Percentiles rank a stretch among this genome's conserved stretches.
Conservation (phyloP, 2,113 vertebrate genomes). For the Mesoclemmys tuberculata region DNA sequence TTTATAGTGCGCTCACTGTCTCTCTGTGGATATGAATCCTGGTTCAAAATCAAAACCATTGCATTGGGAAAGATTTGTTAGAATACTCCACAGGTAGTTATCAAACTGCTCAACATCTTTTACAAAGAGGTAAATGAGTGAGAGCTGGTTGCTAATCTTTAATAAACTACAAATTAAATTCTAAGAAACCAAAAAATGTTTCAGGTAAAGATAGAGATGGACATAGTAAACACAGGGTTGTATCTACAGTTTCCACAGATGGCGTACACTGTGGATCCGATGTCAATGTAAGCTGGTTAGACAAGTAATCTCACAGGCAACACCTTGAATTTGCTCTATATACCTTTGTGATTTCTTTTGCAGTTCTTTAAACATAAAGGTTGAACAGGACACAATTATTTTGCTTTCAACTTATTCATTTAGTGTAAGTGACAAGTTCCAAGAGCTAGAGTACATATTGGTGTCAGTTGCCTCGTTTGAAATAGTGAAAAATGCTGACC, state of each 20-base stretch:
- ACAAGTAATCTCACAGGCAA: constrained; percentile 42
- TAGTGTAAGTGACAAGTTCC: constrained; percentile 53
- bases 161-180: constrained; percentile 7
- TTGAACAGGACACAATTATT: constrained; percentile 60
- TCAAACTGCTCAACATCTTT: background rate
- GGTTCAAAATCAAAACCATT: background rate
- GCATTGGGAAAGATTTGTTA: background rate
- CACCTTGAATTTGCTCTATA: constrained; percentile 7
- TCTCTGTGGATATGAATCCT: background rate
- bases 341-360: constrained; percentile 47
- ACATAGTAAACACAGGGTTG: background rate
- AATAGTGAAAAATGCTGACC: constrained; percentile 38
- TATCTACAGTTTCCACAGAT: background rate
- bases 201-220: background rate
- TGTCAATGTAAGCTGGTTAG: constrained; percentile 38
- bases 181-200: constrained; percentile 7
- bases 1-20: background rate
- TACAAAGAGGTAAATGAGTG: background rate
- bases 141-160: background rate
- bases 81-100: background rate
- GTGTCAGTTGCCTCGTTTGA: constrained; percentile 50
- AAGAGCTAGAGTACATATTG: background rate
- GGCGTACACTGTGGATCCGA: background rate
- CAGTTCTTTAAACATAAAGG: constrained; percentile 52
- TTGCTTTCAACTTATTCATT: constrained; percentile 48